Evolutionary conservation across 2,888 invertebrate species (phyloP).

Genomic region (Mayetiola destructor): DNA sequence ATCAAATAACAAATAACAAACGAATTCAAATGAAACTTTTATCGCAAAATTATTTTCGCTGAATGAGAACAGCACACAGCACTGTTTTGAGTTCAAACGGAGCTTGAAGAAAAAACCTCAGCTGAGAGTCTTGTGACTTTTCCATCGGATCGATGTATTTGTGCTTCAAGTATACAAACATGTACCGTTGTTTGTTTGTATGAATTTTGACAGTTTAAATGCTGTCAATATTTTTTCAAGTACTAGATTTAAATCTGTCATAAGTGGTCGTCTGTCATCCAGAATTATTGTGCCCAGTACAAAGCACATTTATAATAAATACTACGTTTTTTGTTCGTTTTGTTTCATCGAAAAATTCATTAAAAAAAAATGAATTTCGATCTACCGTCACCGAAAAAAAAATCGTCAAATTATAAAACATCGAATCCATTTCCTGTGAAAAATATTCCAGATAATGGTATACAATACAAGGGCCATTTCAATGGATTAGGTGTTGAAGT

Average conservation of each 20-base stretch:
- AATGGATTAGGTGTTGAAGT: slow-evolving; percentile 55
- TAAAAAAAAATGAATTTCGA: not conserved
- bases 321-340: not conserved
- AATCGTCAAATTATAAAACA: not conserved
- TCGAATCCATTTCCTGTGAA: slow-evolving; percentile 31
- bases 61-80: not conserved
- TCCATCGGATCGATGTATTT: slow-evolving; percentile 14
- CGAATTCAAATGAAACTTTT: not conserved
- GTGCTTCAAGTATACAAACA: slow-evolving; percentile 2
- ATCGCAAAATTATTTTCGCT: not conserved
- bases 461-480: slow-evolving; percentile 44
- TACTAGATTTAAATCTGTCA: slow-evolving; percentile 6
- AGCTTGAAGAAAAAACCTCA: slow-evolving; percentile 3
- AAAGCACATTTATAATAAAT: no score
- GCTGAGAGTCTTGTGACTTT: slow-evolving; percentile 35
- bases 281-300: not conserved
- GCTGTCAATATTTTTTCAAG: not conserved
- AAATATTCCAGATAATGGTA: slow-evolving; percentile 31
- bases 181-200: not conserved
- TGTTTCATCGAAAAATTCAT: not conserved
- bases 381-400: not conserved
- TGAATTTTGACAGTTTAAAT: slow-evolving; percentile 3
- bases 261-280: not conserved
- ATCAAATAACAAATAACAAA: slow-evolving; percentile 3
- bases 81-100: not conserved